Conservation (phyloP, 1,140 invertebrate species). For the Drosophila santomea region DNA sequence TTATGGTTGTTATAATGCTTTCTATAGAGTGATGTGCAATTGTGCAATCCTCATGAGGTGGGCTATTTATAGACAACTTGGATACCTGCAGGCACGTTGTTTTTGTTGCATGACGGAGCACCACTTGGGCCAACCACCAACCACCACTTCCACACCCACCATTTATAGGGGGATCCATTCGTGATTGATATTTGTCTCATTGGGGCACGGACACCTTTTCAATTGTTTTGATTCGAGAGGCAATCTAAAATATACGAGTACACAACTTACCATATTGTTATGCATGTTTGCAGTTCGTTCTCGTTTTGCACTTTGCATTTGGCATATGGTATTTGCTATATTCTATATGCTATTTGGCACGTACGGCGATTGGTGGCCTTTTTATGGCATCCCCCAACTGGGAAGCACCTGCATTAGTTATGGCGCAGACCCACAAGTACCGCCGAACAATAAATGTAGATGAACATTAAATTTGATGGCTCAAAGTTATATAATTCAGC, state of each 20-base stretch:
- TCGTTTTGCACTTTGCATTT: neutral
- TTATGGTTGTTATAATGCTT: conserved; percentile 14
- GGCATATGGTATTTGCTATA: neutral
- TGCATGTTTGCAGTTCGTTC: conserved; percentile 30
- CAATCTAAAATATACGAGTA: conserved; percentile 11
- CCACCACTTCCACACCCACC: neutral
- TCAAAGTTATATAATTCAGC: conserved; percentile 4
- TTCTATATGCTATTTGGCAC: conserved; percentile 28
- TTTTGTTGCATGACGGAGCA: conserved; percentile 36
- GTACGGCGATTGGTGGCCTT: conserved; percentile 36
- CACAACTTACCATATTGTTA: conserved; percentile 41
- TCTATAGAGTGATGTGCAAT: conserved; percentile 49
- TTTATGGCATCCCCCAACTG: conserved; percentile 23
- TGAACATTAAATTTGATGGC: conserved; percentile 6
- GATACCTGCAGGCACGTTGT: conserved; percentile 35
- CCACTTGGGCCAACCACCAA: neutral
- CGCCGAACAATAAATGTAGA: conserved; percentile 10
- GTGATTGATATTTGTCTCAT: conserved; percentile 65
- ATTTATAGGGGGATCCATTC: neutral
- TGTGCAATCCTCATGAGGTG: conserved; percentile 46
- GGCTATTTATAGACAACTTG: conserved; percentile 39
- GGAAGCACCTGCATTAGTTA: conserved; percentile 24
- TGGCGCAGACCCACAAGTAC: conserved; percentile 35
- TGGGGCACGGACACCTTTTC: conserved; percentile 53
- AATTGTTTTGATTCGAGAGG: conserved; percentile 57